phyloP scores from a whole-genome alignment of 2,113 vertebrate species.

The Salvelinus sp. region DNA sequence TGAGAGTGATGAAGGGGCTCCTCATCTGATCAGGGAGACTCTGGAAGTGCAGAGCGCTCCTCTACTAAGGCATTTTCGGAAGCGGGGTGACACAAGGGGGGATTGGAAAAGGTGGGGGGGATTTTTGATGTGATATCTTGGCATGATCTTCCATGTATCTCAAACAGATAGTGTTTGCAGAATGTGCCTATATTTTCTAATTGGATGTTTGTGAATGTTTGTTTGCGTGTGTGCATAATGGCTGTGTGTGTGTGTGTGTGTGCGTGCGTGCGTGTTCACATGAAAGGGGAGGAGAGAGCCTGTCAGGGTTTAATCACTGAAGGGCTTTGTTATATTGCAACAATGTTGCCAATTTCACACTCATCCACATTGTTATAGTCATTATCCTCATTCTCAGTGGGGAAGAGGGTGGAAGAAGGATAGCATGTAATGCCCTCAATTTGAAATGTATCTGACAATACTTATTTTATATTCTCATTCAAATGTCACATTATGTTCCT shows the following conservation, averaged over 20 bases:
- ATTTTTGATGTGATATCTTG: neutral
- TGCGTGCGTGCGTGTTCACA: conserved; percentile 1
- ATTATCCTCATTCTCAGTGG: conserved; percentile 55
- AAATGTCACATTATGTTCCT: conserved; percentile 61
- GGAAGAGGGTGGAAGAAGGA: conserved; percentile 20
- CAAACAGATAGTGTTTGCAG: neutral
- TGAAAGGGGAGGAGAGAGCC: conserved; percentile 46
- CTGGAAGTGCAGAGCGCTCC: conserved; percentile 57
- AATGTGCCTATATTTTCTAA: neutral
- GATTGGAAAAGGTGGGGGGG: conserved; percentile 5
- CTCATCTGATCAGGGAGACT: conserved; percentile 39
- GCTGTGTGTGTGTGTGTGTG: neutral
- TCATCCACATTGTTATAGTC: conserved; percentile 47
- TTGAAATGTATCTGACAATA: conserved; percentile 54
- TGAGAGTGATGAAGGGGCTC: conserved; percentile 42
- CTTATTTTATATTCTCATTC: conserved; percentile 59
- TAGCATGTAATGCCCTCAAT: conserved; percentile 54
- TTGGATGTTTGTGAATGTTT: no score
- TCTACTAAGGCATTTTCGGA: conserved; percentile 36
- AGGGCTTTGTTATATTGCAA: conserved; percentile 41
- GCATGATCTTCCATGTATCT: conserved; percentile 35
- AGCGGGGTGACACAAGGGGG: conserved; percentile 43
- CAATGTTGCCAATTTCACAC: conserved; percentile 51
- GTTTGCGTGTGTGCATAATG: no score
- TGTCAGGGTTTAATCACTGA: conserved; percentile 37